Evolutionary conservation across 2,113 vertebrate genomes (phyloP).

Genomic region (Poicephalus gulielmi): DNA sequence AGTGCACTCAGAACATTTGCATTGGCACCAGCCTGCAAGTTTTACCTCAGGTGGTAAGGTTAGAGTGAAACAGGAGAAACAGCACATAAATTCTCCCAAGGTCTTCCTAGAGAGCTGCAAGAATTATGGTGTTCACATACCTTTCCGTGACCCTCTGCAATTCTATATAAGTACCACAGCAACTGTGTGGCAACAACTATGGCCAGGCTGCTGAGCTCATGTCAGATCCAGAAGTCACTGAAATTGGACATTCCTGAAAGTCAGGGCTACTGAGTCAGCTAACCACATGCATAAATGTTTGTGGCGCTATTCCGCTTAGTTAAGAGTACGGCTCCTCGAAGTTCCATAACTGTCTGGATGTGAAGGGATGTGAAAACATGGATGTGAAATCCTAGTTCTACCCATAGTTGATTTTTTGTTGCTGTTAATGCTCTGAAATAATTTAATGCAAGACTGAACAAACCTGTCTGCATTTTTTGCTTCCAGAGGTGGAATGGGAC

Average conservation of each 20-base stretch:
- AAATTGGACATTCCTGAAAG: not conserved
- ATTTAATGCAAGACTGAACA: not conserved
- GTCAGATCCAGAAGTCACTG: not conserved
- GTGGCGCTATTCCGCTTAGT: not conserved
- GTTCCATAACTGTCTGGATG: not conserved
- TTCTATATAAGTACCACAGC: not conserved
- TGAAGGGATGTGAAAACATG: not conserved
- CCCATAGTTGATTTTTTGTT: fast-evolving
- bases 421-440: not conserved
- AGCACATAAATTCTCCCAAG: not conserved
- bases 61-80: not conserved
- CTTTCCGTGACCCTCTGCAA: not conserved
- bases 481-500: conserved; percentile 89
- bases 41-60: not conserved
- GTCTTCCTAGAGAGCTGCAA: not conserved
- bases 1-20: not conserved
- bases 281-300: not conserved
- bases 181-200: not conserved
- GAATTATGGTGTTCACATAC: not conserved
- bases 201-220: not conserved
- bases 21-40: not conserved
- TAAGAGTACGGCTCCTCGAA: not conserved
- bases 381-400: not conserved
- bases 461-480: conserved; percentile 90
- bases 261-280: not conserved